Percentiles rank a stretch among this genome's conserved stretches.
phyloP scores from a whole-genome alignment of 1,140 invertebrate species.

The Streblospio benedicti region DNA sequence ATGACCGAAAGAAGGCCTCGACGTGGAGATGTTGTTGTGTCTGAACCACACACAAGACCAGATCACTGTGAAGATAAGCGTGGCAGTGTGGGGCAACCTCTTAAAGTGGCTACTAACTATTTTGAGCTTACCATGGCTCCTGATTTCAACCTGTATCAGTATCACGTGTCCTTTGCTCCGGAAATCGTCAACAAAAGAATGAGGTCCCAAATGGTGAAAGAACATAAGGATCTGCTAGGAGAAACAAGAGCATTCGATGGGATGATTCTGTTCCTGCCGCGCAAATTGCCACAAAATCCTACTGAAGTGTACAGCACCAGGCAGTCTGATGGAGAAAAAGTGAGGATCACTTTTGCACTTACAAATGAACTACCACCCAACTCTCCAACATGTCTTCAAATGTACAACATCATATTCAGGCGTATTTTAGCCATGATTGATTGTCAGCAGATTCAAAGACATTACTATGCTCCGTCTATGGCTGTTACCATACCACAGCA shows the following conservation, averaged over 20 bases:
- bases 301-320: conserved; percentile 29
- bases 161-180: conserved; percentile 69
- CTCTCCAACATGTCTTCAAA: conserved; percentile 27
- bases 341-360: conserved; percentile 31
- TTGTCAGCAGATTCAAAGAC: conserved; percentile 58
- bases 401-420: conserved; percentile 37
- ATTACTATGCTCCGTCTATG: conserved; percentile 65
- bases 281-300: conserved; percentile 25
- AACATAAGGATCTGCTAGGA: conserved; percentile 51
- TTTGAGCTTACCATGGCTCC: conserved; percentile 54
- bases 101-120: background rate
- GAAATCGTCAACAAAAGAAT: conserved; percentile 59
- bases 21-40: background rate
- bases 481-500: conserved; percentile 43
- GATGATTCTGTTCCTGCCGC: conserved; percentile 31
- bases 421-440: conserved; percentile 31
- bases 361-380: conserved; percentile 31
- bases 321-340: conserved; percentile 24
- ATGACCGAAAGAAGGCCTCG: background rate
- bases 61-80: conserved; percentile 1
- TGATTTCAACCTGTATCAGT: conserved; percentile 70
- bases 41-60: background rate
- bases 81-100: background rate
- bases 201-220: conserved; percentile 54
- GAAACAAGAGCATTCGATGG: conserved; percentile 36